phyloP scores from a whole-genome alignment of 2,113 vertebrate species.

The Toxotes jaculatrix region DNA sequence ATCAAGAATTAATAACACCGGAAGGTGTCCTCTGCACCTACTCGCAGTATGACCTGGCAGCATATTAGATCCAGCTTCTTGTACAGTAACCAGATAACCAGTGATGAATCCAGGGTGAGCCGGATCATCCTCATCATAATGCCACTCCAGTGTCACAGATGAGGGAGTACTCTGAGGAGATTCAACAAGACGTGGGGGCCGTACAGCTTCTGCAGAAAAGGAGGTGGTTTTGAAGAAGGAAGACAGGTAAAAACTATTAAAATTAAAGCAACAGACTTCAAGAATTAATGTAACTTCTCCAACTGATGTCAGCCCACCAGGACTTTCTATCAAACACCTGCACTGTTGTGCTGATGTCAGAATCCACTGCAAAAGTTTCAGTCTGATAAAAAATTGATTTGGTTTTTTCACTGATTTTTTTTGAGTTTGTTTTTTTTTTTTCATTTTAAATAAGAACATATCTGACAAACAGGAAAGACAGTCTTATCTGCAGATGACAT shows the following conservation, averaged over 20 bases:
- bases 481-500: not conserved
- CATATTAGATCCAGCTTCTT: not conserved
- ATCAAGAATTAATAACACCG: not conserved
- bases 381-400: too few species aligned
- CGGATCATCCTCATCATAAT: constrained; percentile 64
- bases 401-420: not conserved
- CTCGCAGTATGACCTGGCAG: constrained; percentile 4
- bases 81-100: constrained; percentile 68
- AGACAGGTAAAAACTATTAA: not conserved
- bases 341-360: not conserved
- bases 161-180: constrained; percentile 47
- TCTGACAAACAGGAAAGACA: constrained; percentile 22
- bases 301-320: not conserved
- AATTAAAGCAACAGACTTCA: not conserved
- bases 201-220: constrained; percentile 50
- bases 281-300: not conserved
- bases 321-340: not conserved
- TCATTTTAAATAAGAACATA: not conserved
- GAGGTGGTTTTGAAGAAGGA: not conserved
- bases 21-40: constrained; percentile 8
- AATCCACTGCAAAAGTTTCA: not conserved
- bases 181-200: constrained; percentile 29
- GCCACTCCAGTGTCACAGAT: constrained; percentile 75
- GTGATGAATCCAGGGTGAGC: constrained; percentile 71
- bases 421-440: not conserved